A percentile compares a stretch with the other conserved stretches of the same genome.
Conservation (phyloP, 2,888 invertebrate genomes). For the Tiliacea aurago region DNA sequence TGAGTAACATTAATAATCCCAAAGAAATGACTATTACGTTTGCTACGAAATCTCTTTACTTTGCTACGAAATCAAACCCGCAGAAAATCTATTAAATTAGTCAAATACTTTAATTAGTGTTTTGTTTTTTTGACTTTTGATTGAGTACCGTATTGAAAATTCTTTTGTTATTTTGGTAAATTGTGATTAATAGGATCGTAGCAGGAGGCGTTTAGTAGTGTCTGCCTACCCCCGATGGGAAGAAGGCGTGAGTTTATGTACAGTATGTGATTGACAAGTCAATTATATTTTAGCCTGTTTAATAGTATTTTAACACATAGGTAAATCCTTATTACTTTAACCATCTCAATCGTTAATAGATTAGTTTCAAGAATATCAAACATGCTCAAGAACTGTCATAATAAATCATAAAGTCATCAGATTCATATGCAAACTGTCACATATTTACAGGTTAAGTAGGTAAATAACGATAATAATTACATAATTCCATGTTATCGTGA, state of each 20-base stretch:
- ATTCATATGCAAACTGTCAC: slow-evolving; percentile 23
- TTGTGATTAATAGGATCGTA: too few species aligned
- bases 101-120: neutral
- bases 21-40: neutral
- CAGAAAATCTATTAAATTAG: neutral
- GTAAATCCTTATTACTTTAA: neutral
- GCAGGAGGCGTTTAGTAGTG: too few species aligned
- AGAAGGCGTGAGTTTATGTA: too few species aligned
- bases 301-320: neutral
- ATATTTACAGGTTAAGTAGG: slow-evolving; percentile 28
- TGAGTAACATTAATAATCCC: neutral
- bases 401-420: slow-evolving; percentile 23
- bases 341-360: neutral
- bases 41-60: neutral
- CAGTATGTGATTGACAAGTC: neutral
- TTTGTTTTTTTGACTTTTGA: neutral
- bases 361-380: neutral
- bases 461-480: slow-evolving; percentile 49
- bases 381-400: neutral
- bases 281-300: neutral
- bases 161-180: too few species aligned
- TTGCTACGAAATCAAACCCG: neutral
- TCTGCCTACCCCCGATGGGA: too few species aligned
- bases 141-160: too few species aligned
- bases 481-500: slow-evolving; percentile 57